phyloP scores from a whole-genome alignment of 2,797 vertebrate genomes.

The Melanotaenia nigrans region DNA sequence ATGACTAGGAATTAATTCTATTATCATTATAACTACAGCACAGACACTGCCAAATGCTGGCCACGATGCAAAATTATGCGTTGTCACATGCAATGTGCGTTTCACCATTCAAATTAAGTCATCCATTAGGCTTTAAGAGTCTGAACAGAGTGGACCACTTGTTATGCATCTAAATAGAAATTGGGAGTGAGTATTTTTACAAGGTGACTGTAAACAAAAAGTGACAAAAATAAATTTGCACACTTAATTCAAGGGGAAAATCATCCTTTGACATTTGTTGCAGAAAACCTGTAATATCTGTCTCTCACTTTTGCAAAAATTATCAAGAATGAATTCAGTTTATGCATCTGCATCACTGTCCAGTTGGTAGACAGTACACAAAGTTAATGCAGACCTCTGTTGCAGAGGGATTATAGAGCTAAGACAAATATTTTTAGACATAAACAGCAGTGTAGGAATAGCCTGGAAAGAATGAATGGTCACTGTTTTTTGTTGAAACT shows the following conservation, averaged over 20 bases:
- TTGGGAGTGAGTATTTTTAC: neutral
- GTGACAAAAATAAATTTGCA: neutral
- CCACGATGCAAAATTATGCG: neutral
- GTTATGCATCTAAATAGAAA: constrained; percentile 7
- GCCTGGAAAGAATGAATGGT: constrained; percentile 27
- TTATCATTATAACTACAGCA: neutral
- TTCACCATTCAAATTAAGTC: neutral
- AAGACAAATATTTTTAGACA: neutral
- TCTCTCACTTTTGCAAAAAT: neutral
- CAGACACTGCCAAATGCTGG: neutral
- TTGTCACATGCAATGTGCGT: neutral
- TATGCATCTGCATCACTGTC: neutral
- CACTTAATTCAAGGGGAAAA: neutral
- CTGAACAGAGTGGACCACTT: neutral
- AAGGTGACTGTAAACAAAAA: neutral
- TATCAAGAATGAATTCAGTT: neutral
- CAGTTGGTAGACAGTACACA: neutral
- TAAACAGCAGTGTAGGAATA: constrained; percentile 14
- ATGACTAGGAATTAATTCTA: neutral
- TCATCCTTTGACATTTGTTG: neutral
- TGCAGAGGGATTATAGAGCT: neutral
- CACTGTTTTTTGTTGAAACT: constrained; percentile 42
- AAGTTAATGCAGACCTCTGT: neutral
- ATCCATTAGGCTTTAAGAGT: neutral
- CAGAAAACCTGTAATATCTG: neutral